Base-by-base conservation (phyloP, 2,113 vertebrate genomes). In the Elachura formosa region DNA sequence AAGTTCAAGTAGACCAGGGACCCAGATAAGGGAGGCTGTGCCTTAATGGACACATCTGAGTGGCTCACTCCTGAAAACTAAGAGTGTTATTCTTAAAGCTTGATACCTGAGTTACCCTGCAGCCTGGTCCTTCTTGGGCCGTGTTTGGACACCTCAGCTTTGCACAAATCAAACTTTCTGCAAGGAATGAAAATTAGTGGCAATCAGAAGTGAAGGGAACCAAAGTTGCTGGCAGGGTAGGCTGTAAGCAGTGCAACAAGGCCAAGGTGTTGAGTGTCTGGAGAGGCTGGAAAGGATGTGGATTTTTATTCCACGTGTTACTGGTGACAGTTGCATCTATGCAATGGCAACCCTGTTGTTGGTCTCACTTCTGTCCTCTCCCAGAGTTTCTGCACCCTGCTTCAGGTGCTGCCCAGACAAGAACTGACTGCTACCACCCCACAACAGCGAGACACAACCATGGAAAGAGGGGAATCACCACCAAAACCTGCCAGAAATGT, bases 371-470 rank as follows among this genome's bases (percentile, higher is more conserved):
- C 28, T 16, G 4, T 5, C 52, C 63, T 11, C 43, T 21, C 68
- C 34, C 31, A 8, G 2, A 22, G 20, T 8, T 64, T 8, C 49
- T 22, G 40, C 43, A 12, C 22, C 17, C 40, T 59, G 78, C 54
- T 36, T 9, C 3, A 3, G 33, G 36, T 4, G 3, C 59, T 23
- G 4, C 24, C 26, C 3, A 52, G 22, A 13, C 1, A 5, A 13
- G 56, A 24, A 20, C 12, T 21, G 56, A 20, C 4, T 2, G 13
- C 3, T 40, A 3, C 25, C 8, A 68, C 51, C 40, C 22, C 28
- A 23, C 1, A 16, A 6, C 5, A 26, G 40, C 0, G 2, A 18
- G 52, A 5, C 0, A 18, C 29, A 8, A 0, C 23, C 3, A 20
- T 6, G 56, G 34, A 10, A 26, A 29, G 25, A 24, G 12, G 22